Percentiles rank a stretch among this genome's conserved stretches.
These are phyloP conservation scores for Drosophila anomalata DNA, from an alignment of 2,888 invertebrate genomes.

Conservation along the genomic window DNA sequence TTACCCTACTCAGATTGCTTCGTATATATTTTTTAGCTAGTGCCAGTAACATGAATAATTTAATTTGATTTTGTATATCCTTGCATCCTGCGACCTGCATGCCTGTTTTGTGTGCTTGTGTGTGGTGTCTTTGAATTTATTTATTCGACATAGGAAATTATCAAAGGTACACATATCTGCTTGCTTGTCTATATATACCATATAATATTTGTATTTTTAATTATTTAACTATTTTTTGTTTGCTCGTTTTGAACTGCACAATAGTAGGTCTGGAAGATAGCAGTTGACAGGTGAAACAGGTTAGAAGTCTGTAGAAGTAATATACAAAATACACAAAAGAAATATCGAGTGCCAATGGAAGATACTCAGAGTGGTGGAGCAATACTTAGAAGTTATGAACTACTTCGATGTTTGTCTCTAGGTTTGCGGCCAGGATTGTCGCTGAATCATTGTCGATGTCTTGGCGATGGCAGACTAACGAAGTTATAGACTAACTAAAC, in stretches of 20 bases:
- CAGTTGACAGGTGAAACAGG: conserved; percentile 38
- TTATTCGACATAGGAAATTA: conserved; percentile 52
- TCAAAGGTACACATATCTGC: conserved; percentile 68
- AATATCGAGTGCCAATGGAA: conserved; percentile 34
- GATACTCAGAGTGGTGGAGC: conserved; percentile 20
- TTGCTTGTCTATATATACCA: conserved; percentile 47
- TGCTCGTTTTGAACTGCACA: conserved; percentile 26
- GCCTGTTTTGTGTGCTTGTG: conserved; percentile 2
- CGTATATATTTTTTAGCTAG: conserved; percentile 26
- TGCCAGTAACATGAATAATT: conserved; percentile 60
- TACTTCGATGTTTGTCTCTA: conserved; percentile 59
- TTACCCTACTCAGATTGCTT: conserved; percentile 22
- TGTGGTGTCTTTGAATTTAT: conserved; percentile 11
- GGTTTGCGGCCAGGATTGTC: conserved; percentile 9
- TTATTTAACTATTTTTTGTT: conserved; percentile 41
- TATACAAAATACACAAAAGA: conserved; percentile 8
- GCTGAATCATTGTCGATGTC: conserved; percentile 43
- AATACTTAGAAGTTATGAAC: conserved; percentile 19
- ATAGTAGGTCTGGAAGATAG: conserved; percentile 57
- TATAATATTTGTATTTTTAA: conserved; percentile 25
- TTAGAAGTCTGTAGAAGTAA: conserved; percentile 3
- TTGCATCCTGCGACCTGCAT: conserved; percentile 5
- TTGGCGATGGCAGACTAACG: conserved; percentile 50
- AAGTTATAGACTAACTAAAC: conserved; percentile 8
- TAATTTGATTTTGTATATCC: conserved; percentile 51